Evolutionary conservation across 2,888 invertebrate species (phyloP), one percentile per base, ranked within the genome.

Genomic region (Hyposoter dolosus): DNA sequence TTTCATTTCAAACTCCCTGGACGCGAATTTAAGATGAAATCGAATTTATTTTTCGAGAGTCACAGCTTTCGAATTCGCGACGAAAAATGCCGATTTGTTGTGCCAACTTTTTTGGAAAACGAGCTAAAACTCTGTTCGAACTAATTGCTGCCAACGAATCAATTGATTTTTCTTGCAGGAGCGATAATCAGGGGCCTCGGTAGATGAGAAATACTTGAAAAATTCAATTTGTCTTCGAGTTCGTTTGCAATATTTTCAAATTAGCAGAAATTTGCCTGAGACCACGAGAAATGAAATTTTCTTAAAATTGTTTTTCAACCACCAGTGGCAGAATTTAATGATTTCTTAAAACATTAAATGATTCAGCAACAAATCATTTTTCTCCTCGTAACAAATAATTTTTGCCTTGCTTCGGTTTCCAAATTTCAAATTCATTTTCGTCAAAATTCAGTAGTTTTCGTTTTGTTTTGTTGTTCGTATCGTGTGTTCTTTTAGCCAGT

Each of bases 401-500:
- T 45, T 23, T n/a, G 15, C 1, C 43, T 40, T 2, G 7, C 35
- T 66, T n/a, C 9, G 9, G 0, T 40, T 66, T n/a, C n/a, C 35
- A 19, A n/a, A 66, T 40, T n/a, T 66, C 1, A 7, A 66, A 66
- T 40, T 3, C 10, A 6, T 19, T 10, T 68, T 69, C 15, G 43
- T 50, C n/a, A 75, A 50, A 79, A 75, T 68, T 84, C 40, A n/a
- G 63, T 65, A 75, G 71, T 63, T 79, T 74, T 83, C 56, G 7
- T 35, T 45, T n/a, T 9, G 12, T 63, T 63, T 35, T 47, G 5
- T 35, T 17, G 47, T 63, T 60, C 28, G 15, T 60, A 60, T 28
- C 15, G 60, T 28, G 15, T 28, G 23, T 63, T 56, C 43, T 66
- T 60, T 17, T 3, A 35, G 23, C 69, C 68, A 19, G 69, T 60